phyloP scores from a whole-genome alignment of 1,140 invertebrate genomes.

The Aphelenchoides avenae region DNA sequence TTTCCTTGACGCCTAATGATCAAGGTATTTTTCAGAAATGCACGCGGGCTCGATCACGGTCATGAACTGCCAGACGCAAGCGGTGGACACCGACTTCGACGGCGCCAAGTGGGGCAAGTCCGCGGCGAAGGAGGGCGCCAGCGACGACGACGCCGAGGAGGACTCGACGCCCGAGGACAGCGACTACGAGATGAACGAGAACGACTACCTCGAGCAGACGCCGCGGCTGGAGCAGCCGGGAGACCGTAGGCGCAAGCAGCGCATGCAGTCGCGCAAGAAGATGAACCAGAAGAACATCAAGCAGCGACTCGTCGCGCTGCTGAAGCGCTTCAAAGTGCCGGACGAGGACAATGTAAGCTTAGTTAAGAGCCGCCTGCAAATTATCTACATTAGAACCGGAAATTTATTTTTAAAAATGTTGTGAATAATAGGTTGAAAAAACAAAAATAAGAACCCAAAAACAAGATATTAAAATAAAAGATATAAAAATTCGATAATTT shows the following conservation, averaged over 20 bases:
- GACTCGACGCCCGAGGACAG: slow-evolving; percentile 34
- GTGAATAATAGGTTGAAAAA: no score
- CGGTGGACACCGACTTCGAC: slow-evolving; percentile 14
- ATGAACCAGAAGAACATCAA: slow-evolving; percentile 82
- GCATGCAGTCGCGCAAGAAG: slow-evolving; percentile 16
- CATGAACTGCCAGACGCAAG: slow-evolving; percentile 30
- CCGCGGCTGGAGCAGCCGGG: not conserved
- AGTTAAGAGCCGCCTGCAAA: no score
- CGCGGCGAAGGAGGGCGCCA: slow-evolving; percentile 22
- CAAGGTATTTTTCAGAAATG: slow-evolving; percentile 22
- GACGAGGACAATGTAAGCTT: no score
- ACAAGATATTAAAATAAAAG: no score
- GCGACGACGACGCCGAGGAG: slow-evolving; percentile 44
- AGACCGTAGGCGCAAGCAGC: no score
- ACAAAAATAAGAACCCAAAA: no score
- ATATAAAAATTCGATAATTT: no score
- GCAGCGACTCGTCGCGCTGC: slow-evolving; percentile 87
- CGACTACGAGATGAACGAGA: slow-evolving; percentile 34
- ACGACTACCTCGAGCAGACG: slow-evolving; percentile 1
- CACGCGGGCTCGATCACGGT: slow-evolving; percentile 28
- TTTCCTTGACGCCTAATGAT: not conserved
- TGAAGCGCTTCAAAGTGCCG: slow-evolving; percentile 84
- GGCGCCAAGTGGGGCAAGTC: slow-evolving; percentile 12
- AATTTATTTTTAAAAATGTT: no score
- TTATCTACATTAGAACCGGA: no score